Conservation (phyloP, 1,140 invertebrate species). For the Zaprionus taronus region DNA sequence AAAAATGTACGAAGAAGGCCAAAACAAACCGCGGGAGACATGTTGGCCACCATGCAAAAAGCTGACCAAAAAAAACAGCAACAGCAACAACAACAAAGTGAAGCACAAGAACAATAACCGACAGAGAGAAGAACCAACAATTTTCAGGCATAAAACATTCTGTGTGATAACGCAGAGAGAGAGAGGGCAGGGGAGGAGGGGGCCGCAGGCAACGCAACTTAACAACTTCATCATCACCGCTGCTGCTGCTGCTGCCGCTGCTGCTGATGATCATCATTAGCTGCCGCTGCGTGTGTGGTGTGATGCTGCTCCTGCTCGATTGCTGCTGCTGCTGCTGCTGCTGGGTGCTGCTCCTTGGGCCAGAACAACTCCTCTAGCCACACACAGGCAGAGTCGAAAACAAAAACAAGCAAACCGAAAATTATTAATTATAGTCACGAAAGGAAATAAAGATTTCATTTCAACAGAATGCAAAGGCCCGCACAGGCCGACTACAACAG, state of each 20-base stretch:
- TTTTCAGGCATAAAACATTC: constrained; percentile 79
- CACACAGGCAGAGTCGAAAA: constrained; percentile 40
- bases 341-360: constrained; percentile 28
- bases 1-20: constrained; percentile 58
- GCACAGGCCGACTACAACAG: constrained; percentile 53
- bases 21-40: constrained; percentile 74
- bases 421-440: constrained; percentile 84
- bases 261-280: constrained; percentile 60
- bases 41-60: constrained; percentile 75
- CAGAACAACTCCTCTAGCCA: constrained; percentile 41
- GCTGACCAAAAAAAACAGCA: constrained; percentile 33
- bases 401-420: constrained; percentile 57
- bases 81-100: constrained; percentile 38
- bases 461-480: constrained; percentile 79
- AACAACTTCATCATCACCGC: constrained; percentile 24
- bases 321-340: constrained; percentile 13
- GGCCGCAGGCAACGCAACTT: background rate
- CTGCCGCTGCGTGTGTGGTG: constrained; percentile 69
- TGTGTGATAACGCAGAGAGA: constrained; percentile 40
- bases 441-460: constrained; percentile 84
- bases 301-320: constrained; percentile 49
- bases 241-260: background rate
- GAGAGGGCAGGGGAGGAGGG: background rate
- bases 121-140: constrained; percentile 64
- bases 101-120: constrained; percentile 31